Percentiles rank a stretch among this genome's conserved stretches.
Evolutionary conservation across 2,888 invertebrate genomes (phyloP).

Genomic region (Esperia sulphurella): DNA sequence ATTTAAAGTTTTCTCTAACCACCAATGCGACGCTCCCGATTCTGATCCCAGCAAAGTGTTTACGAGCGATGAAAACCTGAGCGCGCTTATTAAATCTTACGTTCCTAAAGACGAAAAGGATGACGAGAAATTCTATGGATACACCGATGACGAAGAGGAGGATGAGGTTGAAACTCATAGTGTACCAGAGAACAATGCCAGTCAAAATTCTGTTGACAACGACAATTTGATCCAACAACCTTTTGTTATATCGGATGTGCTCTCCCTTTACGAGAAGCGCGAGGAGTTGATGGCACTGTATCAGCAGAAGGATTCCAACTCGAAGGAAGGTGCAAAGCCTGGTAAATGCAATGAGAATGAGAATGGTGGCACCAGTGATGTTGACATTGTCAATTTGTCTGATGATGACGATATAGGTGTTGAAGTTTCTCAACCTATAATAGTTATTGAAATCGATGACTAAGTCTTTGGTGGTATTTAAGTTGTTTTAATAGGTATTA

Average conservation of each 20-base stretch:
- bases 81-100: conserved; percentile 52
- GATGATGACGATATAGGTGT: conserved; percentile 4
- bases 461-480: neutral
- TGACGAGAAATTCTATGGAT: conserved; percentile 65
- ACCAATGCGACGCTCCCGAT: conserved; percentile 58
- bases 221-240: conserved; percentile 49
- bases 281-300: conserved; percentile 16
- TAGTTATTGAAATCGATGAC: neutral
- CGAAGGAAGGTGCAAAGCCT: neutral
- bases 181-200: conserved; percentile 26
- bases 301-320: conserved; percentile 8
- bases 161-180: conserved; percentile 21
- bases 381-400: conserved; percentile 5
- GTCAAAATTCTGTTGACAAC: conserved; percentile 32
- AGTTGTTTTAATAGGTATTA: neutral
- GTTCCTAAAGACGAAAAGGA: conserved; percentile 60
- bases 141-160: conserved; percentile 51
- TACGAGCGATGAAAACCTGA: conserved; percentile 49
- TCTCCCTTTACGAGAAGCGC: conserved; percentile 53
- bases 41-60: conserved; percentile 61
- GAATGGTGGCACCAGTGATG: conserved; percentile 9
- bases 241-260: conserved; percentile 66
- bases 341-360: conserved; percentile 4
- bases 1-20: conserved; percentile 46
- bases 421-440: neutral